Base-by-base conservation (phyloP, 2,113 vertebrate genomes). In the Electrona antarctica region DNA sequence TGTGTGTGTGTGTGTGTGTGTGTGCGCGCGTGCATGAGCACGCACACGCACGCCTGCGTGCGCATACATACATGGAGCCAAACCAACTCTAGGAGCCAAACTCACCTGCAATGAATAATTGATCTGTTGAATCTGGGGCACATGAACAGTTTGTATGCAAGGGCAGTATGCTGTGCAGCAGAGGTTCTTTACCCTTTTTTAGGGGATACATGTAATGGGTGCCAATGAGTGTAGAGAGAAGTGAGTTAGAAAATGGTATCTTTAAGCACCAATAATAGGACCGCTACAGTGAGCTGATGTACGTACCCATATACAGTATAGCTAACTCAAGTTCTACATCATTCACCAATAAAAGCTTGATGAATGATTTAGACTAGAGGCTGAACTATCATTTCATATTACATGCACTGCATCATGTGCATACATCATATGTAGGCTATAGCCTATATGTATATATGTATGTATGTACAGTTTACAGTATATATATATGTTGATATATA, bases 101-200 rank as follows among this genome's bases (percentile, higher is more conserved):
- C 80, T 90, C 89, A 92, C 89, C 88, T 88, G 86, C 71, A 78
- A 87, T 92, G 82, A 93, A 93, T 92, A 88, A 92, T 92, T 89
- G 81, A 93, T 91, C 81, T 57, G 64, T 76, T 76, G 84, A 89
- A 93, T 90, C 88, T 89, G 75, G 88, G 90, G 73, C 87, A 1
- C 65, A 64, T 76, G 74, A 82, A 67, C 67, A 85, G 85, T 87
- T 92, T 88, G 78, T 81, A 89, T 90, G 88, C 87, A 82, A 78
- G 76, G 70, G 79, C 76, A 76, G 81, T 61, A 47, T 59, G 15
- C 15, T 59, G 8, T 59, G 64, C 69, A 69, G 33, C 33, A 41
- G 33, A 41, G 76, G 61, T 74, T 55, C 67, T 81, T 59, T 59
- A 54, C 8, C 55, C 69, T 74, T 80, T 74, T 73, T 88, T 81